Evolutionary conservation across 2,113 vertebrate genomes (phyloP), one percentile per base, ranked within the genome.

Genomic region (Hassar affinis): DNA sequence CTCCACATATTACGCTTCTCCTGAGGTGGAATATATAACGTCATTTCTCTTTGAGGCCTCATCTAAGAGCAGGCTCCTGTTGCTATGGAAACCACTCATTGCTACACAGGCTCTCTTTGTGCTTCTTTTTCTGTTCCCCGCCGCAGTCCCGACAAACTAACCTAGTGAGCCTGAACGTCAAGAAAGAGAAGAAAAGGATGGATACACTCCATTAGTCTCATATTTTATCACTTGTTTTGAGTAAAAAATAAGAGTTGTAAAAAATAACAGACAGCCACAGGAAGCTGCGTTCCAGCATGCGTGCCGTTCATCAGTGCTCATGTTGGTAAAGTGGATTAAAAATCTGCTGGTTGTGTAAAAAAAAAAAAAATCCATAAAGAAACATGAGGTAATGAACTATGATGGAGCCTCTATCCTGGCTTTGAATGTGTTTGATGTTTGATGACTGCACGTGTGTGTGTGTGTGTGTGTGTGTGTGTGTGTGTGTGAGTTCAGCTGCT

Each of bases 61-160:
- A 87, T 90, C 89, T 88, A 80, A 91, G 91, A 83, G 38, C 85
- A 68, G 35, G n/a, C 80, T 88, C 86, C 47, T 57, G 90, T 94
- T 91, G 74, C 90, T 87, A 92, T 89, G 90, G 91, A 84, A 93
- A 93, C 93, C 82, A 83, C 81, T 90, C 85, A 88, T 85, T 79
- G 72, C 64, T 74, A 85, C 84, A 83, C 77, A 17, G 84, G 74
- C 79, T 82, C 66, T 85, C 79, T 81, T 61, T 62, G 78, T 77
- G 78, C 47, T 27, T 82, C 27, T 64, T 62, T 85, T 45, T 84
- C 79, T 78, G 25, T 84, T 57, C 64, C 78, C 2, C 12, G 61
- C 85, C 42, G 82, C 74, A 71, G 80, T 74, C 66, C 72, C 82
- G 78, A 64, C 57, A 79, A 85, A 80, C 80, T 81, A 74, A 78